Conservation (phyloP, 2,797 vertebrate species). For the Sebastes steindachneri region DNA sequence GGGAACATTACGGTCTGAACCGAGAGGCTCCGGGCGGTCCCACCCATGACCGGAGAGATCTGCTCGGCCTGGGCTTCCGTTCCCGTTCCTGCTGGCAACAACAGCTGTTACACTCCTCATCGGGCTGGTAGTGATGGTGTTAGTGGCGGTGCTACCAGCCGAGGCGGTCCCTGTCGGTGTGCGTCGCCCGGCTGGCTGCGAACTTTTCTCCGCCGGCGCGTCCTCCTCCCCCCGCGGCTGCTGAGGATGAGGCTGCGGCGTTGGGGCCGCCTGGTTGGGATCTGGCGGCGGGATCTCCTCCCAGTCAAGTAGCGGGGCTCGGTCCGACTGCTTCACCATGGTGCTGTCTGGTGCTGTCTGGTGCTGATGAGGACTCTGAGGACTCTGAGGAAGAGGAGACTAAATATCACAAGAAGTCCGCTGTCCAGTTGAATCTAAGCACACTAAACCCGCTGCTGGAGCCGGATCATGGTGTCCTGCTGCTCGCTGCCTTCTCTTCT, state of each 20-base stretch:
- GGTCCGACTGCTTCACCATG: constrained; percentile 93
- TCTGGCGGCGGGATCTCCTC: constrained; percentile 90
- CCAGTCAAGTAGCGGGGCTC: constrained; percentile 94
- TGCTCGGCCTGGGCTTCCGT: constrained; percentile 62
- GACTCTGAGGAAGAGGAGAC: constrained; percentile 8
- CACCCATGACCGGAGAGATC: constrained; percentile 63
- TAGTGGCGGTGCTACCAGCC: constrained; percentile 33
- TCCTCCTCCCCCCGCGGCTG: constrained; percentile 45
- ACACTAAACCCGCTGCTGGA: constrained; percentile 23
- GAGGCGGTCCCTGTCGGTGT: constrained; percentile 39
- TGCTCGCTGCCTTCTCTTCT: constrained; percentile 51
- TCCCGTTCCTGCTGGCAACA: constrained; percentile 59
- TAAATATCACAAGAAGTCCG: constrained; percentile 5
- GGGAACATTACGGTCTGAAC: constrained; percentile 45
- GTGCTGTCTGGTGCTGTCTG: constrained; percentile 16
- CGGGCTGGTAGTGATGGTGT: constrained; percentile 46
- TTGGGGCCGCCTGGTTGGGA: constrained; percentile 73
- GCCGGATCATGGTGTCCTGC: constrained; percentile 59
- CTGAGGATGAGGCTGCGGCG: constrained; percentile 14
- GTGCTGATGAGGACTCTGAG: neutral
- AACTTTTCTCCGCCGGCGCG: constrained; percentile 61
- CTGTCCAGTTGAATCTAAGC: neutral
- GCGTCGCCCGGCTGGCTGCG: constrained; percentile 52
- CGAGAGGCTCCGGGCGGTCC: constrained; percentile 59
- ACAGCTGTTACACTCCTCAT: constrained; percentile 66